Conservation (phyloP, 2,113 vertebrate genomes). For the Mormoops blainvillei region DNA sequence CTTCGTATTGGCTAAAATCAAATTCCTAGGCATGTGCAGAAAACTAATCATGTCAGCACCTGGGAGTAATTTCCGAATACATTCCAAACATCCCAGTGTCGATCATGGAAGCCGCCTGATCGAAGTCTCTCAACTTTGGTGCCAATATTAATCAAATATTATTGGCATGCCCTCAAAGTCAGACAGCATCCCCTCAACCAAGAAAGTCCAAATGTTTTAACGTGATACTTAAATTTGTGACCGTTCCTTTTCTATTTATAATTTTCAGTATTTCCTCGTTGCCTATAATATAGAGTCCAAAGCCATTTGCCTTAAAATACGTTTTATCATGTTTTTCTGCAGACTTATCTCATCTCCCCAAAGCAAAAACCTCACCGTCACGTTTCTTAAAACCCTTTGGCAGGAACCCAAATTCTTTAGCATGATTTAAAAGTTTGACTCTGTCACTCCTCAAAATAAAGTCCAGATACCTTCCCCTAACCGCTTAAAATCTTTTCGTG, state of each 20-base stretch:
- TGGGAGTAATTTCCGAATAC: constrained; percentile 12
- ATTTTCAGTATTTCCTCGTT: background rate
- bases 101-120: background rate
- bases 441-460: constrained; percentile 2
- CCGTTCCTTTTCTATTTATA: background rate
- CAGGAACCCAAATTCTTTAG: background rate
- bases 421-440: background rate
- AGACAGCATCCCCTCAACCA: background rate
- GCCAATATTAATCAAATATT: background rate
- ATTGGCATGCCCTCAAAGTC: background rate
- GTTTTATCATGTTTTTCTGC: background rate
- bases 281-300: background rate
- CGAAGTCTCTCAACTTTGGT: background rate
- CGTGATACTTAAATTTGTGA: background rate
- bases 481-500: background rate
- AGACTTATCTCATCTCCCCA: background rate
- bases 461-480: background rate
- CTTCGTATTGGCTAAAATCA: background rate
- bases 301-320: background rate
- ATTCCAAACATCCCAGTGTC: background rate
- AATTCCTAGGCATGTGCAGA: background rate
- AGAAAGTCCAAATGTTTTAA: background rate
- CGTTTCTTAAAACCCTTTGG: constrained; percentile 6
- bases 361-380: background rate
- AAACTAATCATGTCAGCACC: background rate